Percentiles rank a stretch among this genome's conserved stretches.
Conservation (phyloP, 2,113 vertebrate genomes). For the Phrynocephalus versicolor region DNA sequence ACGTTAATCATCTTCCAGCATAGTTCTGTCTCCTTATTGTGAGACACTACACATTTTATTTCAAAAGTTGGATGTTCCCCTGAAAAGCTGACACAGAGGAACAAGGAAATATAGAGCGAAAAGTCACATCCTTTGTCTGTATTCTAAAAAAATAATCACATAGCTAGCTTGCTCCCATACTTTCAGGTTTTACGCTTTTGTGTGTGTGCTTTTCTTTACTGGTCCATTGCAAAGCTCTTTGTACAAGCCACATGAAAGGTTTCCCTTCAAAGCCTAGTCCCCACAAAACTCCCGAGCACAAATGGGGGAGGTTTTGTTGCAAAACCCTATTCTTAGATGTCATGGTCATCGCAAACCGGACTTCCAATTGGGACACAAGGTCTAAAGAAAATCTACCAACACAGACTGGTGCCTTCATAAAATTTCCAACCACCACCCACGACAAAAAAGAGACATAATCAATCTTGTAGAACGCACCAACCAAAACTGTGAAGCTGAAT, state of each 20-base stretch:
- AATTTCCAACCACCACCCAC: no score
- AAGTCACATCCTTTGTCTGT: slow-evolving; percentile 19
- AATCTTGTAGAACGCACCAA: no score
- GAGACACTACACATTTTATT: not conserved
- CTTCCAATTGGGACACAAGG: no score
- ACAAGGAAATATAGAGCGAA: slow-evolving; percentile 5
- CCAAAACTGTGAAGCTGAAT: no score
- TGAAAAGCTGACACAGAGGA: slow-evolving; percentile 20
- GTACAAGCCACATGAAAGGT: not conserved
- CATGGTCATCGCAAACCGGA: no score
- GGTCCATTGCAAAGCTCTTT: not conserved
- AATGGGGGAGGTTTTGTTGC: not conserved
- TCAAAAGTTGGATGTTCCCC: slow-evolving; percentile 1
- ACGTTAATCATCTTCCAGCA: not conserved
- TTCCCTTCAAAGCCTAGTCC: not conserved
- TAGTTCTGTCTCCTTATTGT: not conserved
- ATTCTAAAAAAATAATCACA: slow-evolving; percentile 35
- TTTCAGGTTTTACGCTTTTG: not conserved
- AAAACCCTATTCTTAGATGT: no score
- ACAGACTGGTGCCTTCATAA: no score
- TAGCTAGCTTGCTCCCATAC: not conserved
- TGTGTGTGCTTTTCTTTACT: not conserved
- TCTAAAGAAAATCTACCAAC: no score
- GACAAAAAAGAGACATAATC: no score
- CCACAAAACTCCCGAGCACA: not conserved